These are phyloP conservation scores for Vidua chalybeata DNA, from an alignment of 2,113 vertebrate genomes.

Conservation along the genomic window DNA sequence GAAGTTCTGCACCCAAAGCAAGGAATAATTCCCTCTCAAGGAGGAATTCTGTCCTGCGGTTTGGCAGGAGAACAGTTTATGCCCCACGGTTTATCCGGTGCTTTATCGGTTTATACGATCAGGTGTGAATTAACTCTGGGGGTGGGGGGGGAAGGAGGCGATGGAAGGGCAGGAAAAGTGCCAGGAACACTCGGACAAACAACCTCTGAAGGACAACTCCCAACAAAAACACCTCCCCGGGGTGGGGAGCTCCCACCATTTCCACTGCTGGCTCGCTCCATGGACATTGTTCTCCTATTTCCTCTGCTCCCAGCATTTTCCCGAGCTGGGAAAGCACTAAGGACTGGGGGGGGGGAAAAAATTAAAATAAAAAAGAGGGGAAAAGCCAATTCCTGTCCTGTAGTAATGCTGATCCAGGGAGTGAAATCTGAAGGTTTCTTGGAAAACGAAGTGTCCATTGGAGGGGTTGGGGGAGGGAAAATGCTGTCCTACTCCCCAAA, in stretches of 20 bases:
- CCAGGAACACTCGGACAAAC: background rate
- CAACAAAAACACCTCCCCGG: background rate
- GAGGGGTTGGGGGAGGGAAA: accelerated
- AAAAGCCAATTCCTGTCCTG: background rate
- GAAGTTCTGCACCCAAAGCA: background rate
- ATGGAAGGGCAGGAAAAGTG: background rate
- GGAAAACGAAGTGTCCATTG: accelerated
- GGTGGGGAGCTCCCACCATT: background rate
- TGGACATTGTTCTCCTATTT: background rate
- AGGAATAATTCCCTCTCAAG: too few relatives aligned
- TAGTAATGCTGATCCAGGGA: background rate
- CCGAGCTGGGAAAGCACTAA: background rate
- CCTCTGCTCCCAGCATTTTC: background rate
- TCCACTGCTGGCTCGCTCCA: background rate
- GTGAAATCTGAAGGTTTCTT: background rate
- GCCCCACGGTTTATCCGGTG: background rate
- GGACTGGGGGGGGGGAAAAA: accelerated
- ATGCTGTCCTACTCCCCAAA: background rate
- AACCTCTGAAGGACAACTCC: background rate
- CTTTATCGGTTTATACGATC: constrained; percentile 10
- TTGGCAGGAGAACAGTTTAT: background rate
- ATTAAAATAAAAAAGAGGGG: background rate
- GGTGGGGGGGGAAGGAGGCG: background rate
- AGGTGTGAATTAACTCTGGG: constrained; percentile 20
- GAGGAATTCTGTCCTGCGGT: background rate